Conservation (phyloP, 2,888 invertebrate species). For the Sympetrum striolatum region DNA sequence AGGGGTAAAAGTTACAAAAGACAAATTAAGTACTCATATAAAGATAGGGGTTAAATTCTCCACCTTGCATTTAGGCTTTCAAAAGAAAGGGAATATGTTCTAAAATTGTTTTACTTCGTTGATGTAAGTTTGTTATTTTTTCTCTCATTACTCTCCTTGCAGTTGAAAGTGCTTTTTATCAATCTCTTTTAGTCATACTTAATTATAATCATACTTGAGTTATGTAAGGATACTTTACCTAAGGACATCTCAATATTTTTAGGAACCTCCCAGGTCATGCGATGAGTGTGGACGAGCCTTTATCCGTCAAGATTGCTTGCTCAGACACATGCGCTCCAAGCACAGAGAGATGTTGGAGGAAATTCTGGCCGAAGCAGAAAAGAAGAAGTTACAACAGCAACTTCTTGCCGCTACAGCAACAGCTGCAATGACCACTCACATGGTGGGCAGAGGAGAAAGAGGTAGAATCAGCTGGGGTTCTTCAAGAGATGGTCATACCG, state of each 20-base stretch:
- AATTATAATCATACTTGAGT: too few relatives aligned
- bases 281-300: constrained; percentile 80
- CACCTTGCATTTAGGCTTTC: too few relatives aligned
- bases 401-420: constrained; percentile 49
- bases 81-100: too few relatives aligned
- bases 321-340: constrained; percentile 76
- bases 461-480: background rate
- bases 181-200: too few relatives aligned
- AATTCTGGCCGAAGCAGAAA: constrained; percentile 67
- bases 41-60: too few relatives aligned
- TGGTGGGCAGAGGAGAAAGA: constrained; percentile 8
- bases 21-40: too few relatives aligned
- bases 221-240: too few relatives aligned
- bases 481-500: background rate
- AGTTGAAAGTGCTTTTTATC: too few relatives aligned
- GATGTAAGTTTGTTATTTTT: too few relatives aligned
- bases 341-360: constrained; percentile 73
- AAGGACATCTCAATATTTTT: constrained; percentile 49
- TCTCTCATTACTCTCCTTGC: too few relatives aligned
- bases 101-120: too few relatives aligned
- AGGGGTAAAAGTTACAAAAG: too few relatives aligned
- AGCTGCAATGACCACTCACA: background rate
- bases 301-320: constrained; percentile 78
- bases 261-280: constrained; percentile 78
- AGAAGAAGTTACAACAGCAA: constrained; percentile 62